These are phyloP conservation scores for Drosophila sp. DNA, from an alignment of 1,140 invertebrate species.

Conservation along the genomic window DNA sequence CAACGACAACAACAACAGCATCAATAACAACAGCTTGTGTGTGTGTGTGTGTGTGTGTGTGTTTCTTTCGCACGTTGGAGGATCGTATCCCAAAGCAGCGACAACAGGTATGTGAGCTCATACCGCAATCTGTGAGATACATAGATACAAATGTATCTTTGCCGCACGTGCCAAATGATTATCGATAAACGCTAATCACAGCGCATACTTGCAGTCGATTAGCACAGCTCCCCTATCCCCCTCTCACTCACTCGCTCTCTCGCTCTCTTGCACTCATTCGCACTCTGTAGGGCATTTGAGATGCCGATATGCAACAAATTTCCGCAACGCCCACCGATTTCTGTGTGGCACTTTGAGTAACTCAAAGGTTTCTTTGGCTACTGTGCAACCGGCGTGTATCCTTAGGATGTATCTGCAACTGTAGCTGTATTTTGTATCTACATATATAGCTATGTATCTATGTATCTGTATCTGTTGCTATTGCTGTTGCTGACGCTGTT, in stretches of 20 bases:
- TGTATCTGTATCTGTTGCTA: conserved; percentile 14
- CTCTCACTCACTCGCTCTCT: neutral
- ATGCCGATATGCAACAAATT: conserved; percentile 8
- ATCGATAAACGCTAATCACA: conserved; percentile 36
- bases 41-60: conserved; percentile 13
- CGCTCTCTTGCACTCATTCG: neutral
- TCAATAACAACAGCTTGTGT: conserved; percentile 1
- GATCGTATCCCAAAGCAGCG: neutral
- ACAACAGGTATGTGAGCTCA: neutral
- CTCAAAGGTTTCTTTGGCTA: conserved; percentile 48
- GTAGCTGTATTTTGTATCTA: conserved; percentile 8
- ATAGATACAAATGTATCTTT: conserved; percentile 41
- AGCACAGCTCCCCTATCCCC: neutral
- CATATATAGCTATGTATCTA: conserved; percentile 10
- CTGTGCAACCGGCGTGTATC: conserved; percentile 28
- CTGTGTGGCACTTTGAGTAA: conserved; percentile 24
- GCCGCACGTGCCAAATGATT: conserved; percentile 38
- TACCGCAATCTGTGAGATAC: conserved; percentile 5
- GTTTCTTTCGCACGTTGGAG: conserved; percentile 34
- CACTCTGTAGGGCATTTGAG: neutral
- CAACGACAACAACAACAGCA: too few species aligned
- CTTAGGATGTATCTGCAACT: conserved; percentile 8
- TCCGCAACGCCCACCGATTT: conserved; percentile 25
- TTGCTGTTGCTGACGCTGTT: conserved; percentile 34
- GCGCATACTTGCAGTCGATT: conserved; percentile 27